phyloP scores from a whole-genome alignment of 2,113 vertebrate species.

The Erpornis zantholeuca region DNA sequence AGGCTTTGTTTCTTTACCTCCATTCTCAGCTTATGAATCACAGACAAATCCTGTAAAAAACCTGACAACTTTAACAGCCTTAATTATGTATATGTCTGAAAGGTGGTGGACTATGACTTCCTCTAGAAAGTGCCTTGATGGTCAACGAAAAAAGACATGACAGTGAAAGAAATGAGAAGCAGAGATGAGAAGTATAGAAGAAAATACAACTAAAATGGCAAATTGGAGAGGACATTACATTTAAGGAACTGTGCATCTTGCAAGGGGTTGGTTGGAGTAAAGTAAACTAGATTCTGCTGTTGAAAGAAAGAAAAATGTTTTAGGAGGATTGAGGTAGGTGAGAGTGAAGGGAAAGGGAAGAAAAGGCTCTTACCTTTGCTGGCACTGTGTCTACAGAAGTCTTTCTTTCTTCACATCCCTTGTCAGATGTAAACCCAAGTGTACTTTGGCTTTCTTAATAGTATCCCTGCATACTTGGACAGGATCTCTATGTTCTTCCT shows the following conservation, averaged over 20 bases:
- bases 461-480: not conserved
- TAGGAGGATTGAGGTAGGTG: not conserved
- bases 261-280: not conserved
- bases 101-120: not conserved
- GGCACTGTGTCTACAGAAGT: not conserved
- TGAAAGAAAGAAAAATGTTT: not conserved
- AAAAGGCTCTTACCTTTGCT: not conserved
- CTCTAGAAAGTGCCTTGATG: not conserved
- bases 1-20: not conserved
- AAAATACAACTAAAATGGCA: not conserved
- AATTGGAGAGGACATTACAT: not conserved
- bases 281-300: not conserved
- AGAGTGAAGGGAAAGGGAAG: not conserved
- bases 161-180: not conserved
- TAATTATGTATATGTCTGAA: not conserved
- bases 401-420: not conserved
- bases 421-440: not conserved
- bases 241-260: not conserved
- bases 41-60: not conserved
- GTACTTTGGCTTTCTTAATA: not conserved
- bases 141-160: not conserved
- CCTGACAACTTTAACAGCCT: not conserved
- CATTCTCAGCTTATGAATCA: not conserved
- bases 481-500: not conserved
- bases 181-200: not conserved